Conservation (phyloP, 2,888 invertebrate genomes). For the Chamaedrilus cognettii region DNA sequence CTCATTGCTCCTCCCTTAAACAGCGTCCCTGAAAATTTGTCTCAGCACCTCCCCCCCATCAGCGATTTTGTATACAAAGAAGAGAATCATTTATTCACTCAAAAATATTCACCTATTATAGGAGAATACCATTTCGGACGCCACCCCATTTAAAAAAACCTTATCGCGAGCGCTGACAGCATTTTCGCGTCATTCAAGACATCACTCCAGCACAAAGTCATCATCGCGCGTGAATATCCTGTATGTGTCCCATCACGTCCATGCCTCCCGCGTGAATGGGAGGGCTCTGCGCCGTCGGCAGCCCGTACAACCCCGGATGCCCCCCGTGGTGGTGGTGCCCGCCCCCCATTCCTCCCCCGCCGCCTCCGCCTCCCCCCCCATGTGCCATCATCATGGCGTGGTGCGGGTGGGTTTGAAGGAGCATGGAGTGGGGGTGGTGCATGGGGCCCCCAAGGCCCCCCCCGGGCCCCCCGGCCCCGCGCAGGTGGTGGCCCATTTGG, state of each 20-base stretch:
- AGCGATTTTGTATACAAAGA: no score
- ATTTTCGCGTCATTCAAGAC: no score
- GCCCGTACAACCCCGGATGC: constrained; percentile 55
- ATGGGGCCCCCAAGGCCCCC: constrained; percentile 45
- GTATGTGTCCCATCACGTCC: constrained; percentile 56
- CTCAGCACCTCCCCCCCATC: no score
- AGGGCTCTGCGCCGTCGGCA: constrained; percentile 53
- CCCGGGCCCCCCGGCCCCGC: no score
- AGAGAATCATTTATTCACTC: no score
- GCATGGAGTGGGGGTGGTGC: constrained; percentile 60
- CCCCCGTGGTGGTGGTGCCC: background rate
- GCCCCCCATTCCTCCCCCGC: background rate
- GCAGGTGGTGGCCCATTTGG: constrained; percentile 60
- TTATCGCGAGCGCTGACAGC: no score
- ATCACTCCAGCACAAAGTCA: background rate
- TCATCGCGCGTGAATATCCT: constrained; percentile 55
- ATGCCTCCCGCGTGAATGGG: constrained; percentile 56
- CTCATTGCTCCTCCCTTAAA: no score
- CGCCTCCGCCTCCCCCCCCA: constrained; percentile 60
- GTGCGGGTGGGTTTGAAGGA: constrained; percentile 60
- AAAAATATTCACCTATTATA: no score
- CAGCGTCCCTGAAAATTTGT: no score
- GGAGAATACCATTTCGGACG: no score
- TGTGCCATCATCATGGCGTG: constrained; percentile 60
- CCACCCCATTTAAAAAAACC: no score